Percentiles rank a stretch among this genome's conserved stretches.
Conservation (phyloP, 2,797 vertebrate genomes). For the Enteromius fasciolatus region DNA sequence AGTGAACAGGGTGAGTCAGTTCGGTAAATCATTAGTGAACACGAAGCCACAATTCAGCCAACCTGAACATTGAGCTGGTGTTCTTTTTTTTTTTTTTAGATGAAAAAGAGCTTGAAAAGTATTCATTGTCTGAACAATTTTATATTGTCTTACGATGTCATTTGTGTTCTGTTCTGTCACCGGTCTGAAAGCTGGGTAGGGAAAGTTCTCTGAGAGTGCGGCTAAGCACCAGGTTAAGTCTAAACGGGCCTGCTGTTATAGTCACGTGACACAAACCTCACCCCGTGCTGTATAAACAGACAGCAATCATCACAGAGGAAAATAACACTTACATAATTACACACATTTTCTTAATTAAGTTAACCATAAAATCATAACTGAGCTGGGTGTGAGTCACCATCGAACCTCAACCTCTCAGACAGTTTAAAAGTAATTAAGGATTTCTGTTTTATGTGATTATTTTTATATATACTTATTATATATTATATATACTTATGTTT, state of each 20-base stretch:
- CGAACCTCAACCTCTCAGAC: neutral
- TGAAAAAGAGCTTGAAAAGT: constrained; percentile 42
- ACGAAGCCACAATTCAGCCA: constrained; percentile 15
- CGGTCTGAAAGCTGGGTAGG: neutral
- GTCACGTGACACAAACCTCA: constrained; percentile 41
- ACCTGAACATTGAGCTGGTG: constrained; percentile 31
- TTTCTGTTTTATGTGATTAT: neutral
- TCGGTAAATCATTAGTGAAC: constrained; percentile 50
- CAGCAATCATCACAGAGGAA: neutral
- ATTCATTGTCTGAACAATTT: neutral
- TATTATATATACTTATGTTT: neutral
- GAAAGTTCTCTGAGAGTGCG: constrained; percentile 3
- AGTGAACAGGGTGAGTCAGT: constrained; percentile 43
- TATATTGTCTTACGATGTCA: neutral
- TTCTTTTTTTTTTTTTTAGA: constrained; percentile 44
- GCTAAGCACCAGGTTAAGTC: neutral
- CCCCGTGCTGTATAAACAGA: constrained; percentile 12
- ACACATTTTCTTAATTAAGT: constrained; percentile 19
- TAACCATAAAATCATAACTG: constrained; percentile 12
- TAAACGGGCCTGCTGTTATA: neutral
- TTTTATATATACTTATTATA: neutral
- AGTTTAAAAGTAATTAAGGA: neutral
- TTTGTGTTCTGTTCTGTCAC: constrained; percentile 13
- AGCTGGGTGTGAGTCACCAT: constrained; percentile 16
- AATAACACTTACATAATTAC: constrained; percentile 32